These are phyloP conservation scores for Neomicropteryx cornuta DNA, from an alignment of 1,140 invertebrate species.

Conservation along the genomic window DNA sequence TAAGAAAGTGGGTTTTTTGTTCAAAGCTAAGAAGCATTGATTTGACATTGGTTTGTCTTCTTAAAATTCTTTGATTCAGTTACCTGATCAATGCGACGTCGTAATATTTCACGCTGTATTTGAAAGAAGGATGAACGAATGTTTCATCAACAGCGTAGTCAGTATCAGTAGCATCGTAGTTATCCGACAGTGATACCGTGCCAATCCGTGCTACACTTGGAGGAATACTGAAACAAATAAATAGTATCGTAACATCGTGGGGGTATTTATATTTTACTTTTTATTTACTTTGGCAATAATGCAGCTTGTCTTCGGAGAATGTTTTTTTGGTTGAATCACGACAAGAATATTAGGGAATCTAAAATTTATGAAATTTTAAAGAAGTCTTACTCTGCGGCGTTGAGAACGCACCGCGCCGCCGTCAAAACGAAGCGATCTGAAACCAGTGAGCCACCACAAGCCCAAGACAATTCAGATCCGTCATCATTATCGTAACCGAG, in stretches of 20 bases:
- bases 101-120: constrained; percentile 35
- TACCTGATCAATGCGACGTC: constrained; percentile 47
- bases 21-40: too few species aligned
- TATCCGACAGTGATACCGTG: constrained; percentile 19
- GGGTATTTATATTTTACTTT: neutral
- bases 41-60: too few species aligned
- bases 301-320: neutral
- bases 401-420: constrained; percentile 27
- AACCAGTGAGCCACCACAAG: constrained; percentile 25
- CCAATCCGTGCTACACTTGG: constrained; percentile 26
- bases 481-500: constrained; percentile 19
- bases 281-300: neutral
- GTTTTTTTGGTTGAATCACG: neutral
- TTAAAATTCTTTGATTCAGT: too few species aligned
- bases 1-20: too few species aligned
- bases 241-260: constrained; percentile 1
- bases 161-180: constrained; percentile 16
- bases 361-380: constrained; percentile 1
- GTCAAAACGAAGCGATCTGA: constrained; percentile 21
- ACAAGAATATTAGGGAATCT: constrained; percentile 3
- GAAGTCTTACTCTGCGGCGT: constrained; percentile 21
- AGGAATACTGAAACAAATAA: constrained; percentile 17
- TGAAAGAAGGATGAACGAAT: constrained; percentile 35
- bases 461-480: constrained; percentile 23
- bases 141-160: constrained; percentile 27